phyloP scores from a whole-genome alignment of 2,113 vertebrate genomes.

The Amblyornis subalaris region DNA sequence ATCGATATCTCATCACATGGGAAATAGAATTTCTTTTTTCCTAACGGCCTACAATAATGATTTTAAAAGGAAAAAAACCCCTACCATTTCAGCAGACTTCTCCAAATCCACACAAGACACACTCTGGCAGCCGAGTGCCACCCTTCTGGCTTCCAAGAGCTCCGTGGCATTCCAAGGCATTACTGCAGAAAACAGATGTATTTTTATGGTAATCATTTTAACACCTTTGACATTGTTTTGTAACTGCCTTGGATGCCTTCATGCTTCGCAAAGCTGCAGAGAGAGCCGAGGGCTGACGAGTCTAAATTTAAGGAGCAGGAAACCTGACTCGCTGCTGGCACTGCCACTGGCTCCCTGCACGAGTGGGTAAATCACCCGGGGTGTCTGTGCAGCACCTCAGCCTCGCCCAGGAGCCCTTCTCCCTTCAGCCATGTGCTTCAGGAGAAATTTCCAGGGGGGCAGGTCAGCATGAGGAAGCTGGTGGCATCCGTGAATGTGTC shows the following conservation, averaged over 20 bases:
- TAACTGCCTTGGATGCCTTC: constrained; percentile 3
- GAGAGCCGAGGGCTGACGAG: constrained; percentile 2
- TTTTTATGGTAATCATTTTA: constrained; percentile 40
- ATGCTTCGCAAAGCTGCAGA: neutral
- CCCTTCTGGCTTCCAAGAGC: neutral
- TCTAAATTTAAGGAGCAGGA: constrained; percentile 13
- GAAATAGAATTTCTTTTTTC: neutral
- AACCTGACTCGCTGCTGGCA: constrained; percentile 33
- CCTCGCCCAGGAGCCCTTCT: neutral
- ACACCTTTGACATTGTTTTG: constrained; percentile 52
- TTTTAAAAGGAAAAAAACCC: constrained; percentile 8
- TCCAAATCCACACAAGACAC: neutral
- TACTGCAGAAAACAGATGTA: constrained; percentile 19
- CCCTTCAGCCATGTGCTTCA: neutral
- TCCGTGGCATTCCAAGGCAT: constrained; percentile 5
- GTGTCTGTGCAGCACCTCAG: neutral
- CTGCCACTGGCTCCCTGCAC: neutral
- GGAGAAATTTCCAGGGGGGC: neutral
- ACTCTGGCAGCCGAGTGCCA: neutral
- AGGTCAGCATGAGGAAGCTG: neutral
- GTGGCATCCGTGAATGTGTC: neutral
- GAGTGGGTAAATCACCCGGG: accelerated
- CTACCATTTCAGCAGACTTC: neutral
- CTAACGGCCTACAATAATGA: neutral
- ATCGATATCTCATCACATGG: neutral